Conservation (phyloP, 2,888 invertebrate genomes). For the Phortica magna region DNA sequence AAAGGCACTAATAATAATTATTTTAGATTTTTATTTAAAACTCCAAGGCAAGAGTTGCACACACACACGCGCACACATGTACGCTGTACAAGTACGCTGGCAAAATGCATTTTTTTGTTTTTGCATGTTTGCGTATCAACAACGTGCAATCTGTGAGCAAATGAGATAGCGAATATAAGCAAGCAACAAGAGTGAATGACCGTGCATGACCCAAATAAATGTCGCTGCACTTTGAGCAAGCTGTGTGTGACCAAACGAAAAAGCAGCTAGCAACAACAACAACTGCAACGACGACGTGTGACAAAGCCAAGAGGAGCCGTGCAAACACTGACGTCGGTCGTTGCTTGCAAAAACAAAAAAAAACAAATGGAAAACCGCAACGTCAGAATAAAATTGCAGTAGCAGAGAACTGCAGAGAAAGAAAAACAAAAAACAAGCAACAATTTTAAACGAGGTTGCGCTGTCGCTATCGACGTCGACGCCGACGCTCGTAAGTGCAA, state of each 20-base stretch:
- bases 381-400: conserved; percentile 51
- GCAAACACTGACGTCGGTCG: conserved; percentile 46
- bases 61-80: conserved; percentile 13
- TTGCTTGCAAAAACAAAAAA: conserved; percentile 55
- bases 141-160: conserved; percentile 11
- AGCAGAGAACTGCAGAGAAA: conserved; percentile 41
- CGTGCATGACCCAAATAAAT: conserved; percentile 85
- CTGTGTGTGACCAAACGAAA: background rate
- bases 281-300: conserved; percentile 51
- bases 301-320: conserved; percentile 27
- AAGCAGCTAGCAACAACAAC: conserved; percentile 46
- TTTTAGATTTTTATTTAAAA: conserved; percentile 28
- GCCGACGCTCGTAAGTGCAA: conserved; percentile 66
- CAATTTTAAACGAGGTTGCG: conserved; percentile 62
- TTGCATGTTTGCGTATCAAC: conserved; percentile 5
- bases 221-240: conserved; percentile 80
- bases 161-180: conserved; percentile 7
- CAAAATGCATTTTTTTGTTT: conserved; percentile 16
- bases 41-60: conserved; percentile 18
- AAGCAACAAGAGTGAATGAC: conserved; percentile 77
- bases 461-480: conserved; percentile 11
- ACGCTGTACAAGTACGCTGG: background rate
- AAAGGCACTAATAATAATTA: conserved; percentile 19
- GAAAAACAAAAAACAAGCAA: conserved; percentile 33
- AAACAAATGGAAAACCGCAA: conserved; percentile 48